Percentiles rank a stretch among this genome's conserved stretches.
Conservation (phyloP, 2,113 vertebrate genomes). For the Connochaetes taurinus region DNA sequence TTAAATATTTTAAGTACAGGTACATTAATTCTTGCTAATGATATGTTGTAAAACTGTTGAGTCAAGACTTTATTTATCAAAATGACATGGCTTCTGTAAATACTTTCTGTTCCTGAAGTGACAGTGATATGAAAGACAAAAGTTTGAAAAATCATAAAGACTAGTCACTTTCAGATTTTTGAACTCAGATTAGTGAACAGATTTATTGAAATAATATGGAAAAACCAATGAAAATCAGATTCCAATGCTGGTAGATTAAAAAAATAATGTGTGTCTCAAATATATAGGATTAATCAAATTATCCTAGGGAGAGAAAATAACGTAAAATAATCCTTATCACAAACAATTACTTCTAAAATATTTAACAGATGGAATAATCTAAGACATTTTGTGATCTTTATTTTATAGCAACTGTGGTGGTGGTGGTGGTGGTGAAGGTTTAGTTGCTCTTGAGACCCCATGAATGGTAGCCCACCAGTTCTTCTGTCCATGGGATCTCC, state of each 20-base stretch:
- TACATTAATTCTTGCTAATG: not conserved
- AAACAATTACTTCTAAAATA: not conserved
- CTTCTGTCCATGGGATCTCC: not conserved
- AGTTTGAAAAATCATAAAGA: not conserved
- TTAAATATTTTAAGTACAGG: not conserved
- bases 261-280: not conserved
- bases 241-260: not conserved
- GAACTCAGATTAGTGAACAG: not conserved
- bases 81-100: not conserved
- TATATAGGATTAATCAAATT: not conserved
- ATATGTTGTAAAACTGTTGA: not conserved
- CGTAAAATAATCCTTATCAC: not conserved
- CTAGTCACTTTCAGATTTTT: not conserved
- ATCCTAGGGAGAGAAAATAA: not conserved
- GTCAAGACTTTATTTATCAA: slow-evolving; percentile 21
- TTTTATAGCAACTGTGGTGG: not conserved
- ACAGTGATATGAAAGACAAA: not conserved
- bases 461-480: not conserved
- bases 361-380: not conserved
- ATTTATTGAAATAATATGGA: not conserved
- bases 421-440: not conserved
- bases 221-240: not conserved
- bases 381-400: not conserved
- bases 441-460: rapidly evolving
- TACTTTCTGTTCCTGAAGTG: not conserved